phyloP scores from a whole-genome alignment of 1,140 invertebrate species.

The Aphelinus certus region DNA sequence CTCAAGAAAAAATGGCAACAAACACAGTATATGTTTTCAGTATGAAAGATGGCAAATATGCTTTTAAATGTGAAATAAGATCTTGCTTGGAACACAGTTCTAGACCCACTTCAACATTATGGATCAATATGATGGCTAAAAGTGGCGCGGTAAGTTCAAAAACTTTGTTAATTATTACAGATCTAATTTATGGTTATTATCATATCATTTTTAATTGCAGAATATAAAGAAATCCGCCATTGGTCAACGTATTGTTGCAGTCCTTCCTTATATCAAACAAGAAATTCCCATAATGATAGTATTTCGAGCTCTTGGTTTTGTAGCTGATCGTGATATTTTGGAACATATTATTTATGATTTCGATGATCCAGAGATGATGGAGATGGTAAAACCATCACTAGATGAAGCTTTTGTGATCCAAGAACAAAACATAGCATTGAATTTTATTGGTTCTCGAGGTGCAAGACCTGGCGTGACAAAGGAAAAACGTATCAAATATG shows the following conservation, averaged over 20 bases:
- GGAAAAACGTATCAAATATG: conserved; percentile 98
- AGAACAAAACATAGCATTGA: conserved; percentile 96
- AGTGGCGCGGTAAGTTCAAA: conserved; percentile 75
- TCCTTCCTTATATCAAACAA: conserved; percentile 97
- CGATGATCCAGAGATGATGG: conserved; percentile 99
- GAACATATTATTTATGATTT: conserved; percentile 99
- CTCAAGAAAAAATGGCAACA: conserved; percentile 99
- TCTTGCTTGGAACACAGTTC: conserved; percentile 94
- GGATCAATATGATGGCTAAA: conserved; percentile 99
- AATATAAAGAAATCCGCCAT: conserved; percentile 50
- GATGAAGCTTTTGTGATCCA: conserved; percentile 99
- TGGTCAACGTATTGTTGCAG: conserved; percentile 91
- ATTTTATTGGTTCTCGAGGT: conserved; percentile 97
- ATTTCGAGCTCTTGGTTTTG: conserved; percentile 95
- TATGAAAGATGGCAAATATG: conserved; percentile 98
- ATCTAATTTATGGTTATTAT: conserved; percentile 4
- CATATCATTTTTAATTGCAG: conserved; percentile 36
- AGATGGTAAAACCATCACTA: conserved; percentile 98
- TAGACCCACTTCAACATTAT: conserved; percentile 93
- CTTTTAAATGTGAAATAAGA: conserved; percentile 95
- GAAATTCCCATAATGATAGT: conserved; percentile 99
- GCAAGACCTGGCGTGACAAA: conserved; percentile 95
- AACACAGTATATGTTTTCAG: conserved; percentile 99
- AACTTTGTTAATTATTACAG: background rate
- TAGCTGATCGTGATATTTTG: conserved; percentile 96